Base-by-base conservation (phyloP, 2,797 vertebrate genomes). In the Garrulus glandarius region DNA sequence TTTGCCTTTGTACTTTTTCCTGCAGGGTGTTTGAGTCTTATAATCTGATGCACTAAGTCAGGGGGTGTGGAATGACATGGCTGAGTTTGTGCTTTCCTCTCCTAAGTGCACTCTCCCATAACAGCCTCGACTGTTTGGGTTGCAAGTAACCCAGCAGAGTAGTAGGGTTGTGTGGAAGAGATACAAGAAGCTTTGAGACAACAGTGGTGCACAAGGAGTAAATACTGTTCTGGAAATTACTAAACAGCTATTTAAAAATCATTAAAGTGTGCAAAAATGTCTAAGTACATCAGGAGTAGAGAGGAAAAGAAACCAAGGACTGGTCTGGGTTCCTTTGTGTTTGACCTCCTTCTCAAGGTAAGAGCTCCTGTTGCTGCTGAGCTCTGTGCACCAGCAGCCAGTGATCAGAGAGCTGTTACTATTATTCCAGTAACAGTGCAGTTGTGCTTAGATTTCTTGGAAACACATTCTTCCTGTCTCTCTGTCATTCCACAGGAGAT, bases 21-120 rank as follows among this genome's bases (percentile, higher is more conserved):
- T 59, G 27, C 10, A 32, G 39, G 10, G 29, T 37, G 6, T 29
- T 77, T 76, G 11, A 61, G 26, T 41, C 9, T 61, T 30, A 34
- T 23, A 43, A 61, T 50, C 21, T 0, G 0, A 15, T 46, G 8
- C 3, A 26, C 20, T 41, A 30, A 70, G 13, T 39, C 8, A 21
- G 10, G 5, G 26, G 1, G 0, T 5, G 1, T 53, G 36, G 53
- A 75, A 70, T 29, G 44, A 9, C 4, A 5, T 10, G 49, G 37
- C 44, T 78, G 75, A 47, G 10, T 75, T 50, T 68, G 13, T 65
- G 21, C 24, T 59, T 59, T 41, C 22, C 21, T 50, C 27, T 67
- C 19, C 15, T 24, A 41, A 57, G 21, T 9, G 12, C 23, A 11
- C 4, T 27, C 6, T 2, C 21, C 32, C n/a, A 17, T 24, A 52